Evolutionary conservation across 1,140 invertebrate genomes (phyloP).

Genomic region (Popillia japonica): DNA sequence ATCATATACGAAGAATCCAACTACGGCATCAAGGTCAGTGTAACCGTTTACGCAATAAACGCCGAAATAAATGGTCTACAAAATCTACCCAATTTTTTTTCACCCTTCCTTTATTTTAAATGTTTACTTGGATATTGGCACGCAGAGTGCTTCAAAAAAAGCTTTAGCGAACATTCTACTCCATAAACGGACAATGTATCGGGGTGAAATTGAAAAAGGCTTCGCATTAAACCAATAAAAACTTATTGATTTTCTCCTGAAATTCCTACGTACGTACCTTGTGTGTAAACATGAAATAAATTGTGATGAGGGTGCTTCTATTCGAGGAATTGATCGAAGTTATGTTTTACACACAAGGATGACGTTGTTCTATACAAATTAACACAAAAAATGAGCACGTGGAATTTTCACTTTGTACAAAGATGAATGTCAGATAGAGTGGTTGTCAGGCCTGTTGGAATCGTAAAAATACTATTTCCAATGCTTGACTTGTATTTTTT

Average conservation of each 20-base stretch:
- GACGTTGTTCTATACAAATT: too few relatives aligned
- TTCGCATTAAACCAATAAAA: neutral
- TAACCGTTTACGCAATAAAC: neutral
- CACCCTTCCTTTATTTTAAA: too few relatives aligned
- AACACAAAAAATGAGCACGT: neutral
- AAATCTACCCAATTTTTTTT: too few relatives aligned
- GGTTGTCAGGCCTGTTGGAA: neutral
- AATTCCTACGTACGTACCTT: too few relatives aligned
- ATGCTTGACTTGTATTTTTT: constrained; percentile 3
- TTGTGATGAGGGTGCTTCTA: too few relatives aligned
- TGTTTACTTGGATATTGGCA: too few relatives aligned
- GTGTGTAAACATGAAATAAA: too few relatives aligned
- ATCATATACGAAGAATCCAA: constrained; percentile 97
- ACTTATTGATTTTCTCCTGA: too few relatives aligned
- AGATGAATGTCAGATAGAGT: constrained; percentile 5
- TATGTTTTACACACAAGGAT: too few relatives aligned
- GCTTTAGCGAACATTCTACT: neutral
- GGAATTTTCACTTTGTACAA: neutral
- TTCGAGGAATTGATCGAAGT: too few relatives aligned
- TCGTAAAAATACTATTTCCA: neutral
- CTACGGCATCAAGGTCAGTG: constrained; percentile 91
- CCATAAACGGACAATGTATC: neutral
- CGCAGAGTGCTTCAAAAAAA: neutral
- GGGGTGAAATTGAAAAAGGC: neutral
- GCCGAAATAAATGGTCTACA: too few relatives aligned